Percentiles rank a stretch among this genome's conserved stretches.
Conservation (phyloP, 2,113 vertebrate genomes). For the Heterotis niloticus region DNA sequence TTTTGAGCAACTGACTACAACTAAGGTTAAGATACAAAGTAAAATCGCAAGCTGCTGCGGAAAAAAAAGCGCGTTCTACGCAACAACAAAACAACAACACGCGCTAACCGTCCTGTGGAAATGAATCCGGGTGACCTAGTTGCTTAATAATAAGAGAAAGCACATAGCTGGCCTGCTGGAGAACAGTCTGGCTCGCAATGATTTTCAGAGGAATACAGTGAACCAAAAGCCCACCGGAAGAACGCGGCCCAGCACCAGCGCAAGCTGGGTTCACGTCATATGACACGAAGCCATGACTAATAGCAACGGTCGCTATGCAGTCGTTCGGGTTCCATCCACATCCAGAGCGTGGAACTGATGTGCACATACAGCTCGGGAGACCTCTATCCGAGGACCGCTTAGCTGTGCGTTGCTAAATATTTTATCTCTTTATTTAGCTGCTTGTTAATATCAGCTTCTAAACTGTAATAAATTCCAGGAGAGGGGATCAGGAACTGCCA, state of each 20-base stretch:
- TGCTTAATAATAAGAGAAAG: too few relatives aligned
- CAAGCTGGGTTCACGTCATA: neutral
- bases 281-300: slow-evolving; percentile 20
- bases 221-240: neutral
- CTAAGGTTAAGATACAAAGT: too few relatives aligned
- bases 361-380: neutral
- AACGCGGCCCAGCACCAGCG: neutral
- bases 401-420: neutral
- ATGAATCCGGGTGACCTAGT: too few relatives aligned
- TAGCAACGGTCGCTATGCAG: neutral
- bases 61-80: too few relatives aligned
- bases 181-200: neutral
- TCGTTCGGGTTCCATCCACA: neutral
- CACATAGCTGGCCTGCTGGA: neutral
- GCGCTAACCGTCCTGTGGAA: too few relatives aligned
- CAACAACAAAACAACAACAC: too few relatives aligned
- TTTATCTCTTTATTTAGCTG: neutral
- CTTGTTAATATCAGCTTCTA: too few relatives aligned
- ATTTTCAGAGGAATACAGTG: neutral
- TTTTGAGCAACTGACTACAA: too few relatives aligned
- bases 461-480: too few relatives aligned
- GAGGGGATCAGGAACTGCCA: too few relatives aligned
- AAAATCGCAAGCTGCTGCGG: too few relatives aligned
- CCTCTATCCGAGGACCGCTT: neutral
- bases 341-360: neutral